phyloP scores from a whole-genome alignment of 2,888 invertebrate species.

The Hypomecis punctinalis region DNA sequence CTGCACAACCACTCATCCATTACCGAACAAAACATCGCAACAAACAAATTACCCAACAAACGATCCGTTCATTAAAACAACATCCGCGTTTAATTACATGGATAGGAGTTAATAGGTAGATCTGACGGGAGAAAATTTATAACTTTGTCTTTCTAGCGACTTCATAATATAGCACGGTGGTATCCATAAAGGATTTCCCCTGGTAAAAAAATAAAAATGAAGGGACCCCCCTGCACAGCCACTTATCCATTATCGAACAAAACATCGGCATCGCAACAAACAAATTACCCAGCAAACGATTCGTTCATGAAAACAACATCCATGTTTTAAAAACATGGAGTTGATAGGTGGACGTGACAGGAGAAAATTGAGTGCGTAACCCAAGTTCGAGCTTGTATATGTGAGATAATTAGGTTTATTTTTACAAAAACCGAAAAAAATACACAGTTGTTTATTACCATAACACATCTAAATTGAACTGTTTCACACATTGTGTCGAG shows the following conservation, averaged over 20 bases:
- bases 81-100: conserved; percentile 13
- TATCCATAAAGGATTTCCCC: too few species aligned
- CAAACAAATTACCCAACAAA: conserved; percentile 40
- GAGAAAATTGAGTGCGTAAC: neutral
- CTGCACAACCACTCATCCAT: conserved; percentile 12
- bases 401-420: too few species aligned
- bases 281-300: too few species aligned
- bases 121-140: neutral
- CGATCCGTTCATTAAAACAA: conserved; percentile 41
- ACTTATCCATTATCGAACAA: conserved; percentile 22
- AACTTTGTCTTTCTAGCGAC: too few species aligned
- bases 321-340: conserved; percentile 1
- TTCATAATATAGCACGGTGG: too few species aligned
- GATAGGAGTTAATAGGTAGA: neutral
- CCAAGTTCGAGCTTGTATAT: neutral
- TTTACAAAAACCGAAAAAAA: too few species aligned
- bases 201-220: too few species aligned
- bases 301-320: neutral
- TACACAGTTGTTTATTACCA: too few species aligned
- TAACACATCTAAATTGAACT: too few species aligned
- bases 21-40: conserved; percentile 20
- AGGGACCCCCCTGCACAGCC: neutral
- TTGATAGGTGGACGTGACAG: neutral
- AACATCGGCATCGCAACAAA: conserved; percentile 25
- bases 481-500: too few species aligned